Conservation (phyloP, 2,797 vertebrate species). For the Hemibagrus guttatus region DNA sequence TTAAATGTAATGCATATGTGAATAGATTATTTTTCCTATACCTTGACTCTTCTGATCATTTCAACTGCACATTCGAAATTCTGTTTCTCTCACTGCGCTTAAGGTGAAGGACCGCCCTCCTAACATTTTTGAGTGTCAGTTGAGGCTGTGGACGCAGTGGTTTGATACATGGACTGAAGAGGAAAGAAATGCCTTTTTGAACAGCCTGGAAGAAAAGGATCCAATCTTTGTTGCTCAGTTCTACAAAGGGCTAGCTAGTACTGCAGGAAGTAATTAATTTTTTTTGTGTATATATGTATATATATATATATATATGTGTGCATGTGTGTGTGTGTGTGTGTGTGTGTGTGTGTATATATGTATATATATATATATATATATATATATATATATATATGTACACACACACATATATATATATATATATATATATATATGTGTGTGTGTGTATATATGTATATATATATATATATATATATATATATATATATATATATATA, state of each 20-base stretch:
- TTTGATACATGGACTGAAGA: conserved; percentile 88
- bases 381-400: no score
- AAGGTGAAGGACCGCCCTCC: conserved; percentile 80
- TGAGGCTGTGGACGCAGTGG: conserved; percentile 91
- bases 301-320: no score
- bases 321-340: no score
- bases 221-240: conserved; percentile 82
- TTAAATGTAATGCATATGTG: background rate
- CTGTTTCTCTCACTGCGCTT: conserved; percentile 18
- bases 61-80: background rate
- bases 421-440: no score
- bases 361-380: no score
- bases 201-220: conserved; percentile 79
- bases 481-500: no score
- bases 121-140: conserved; percentile 89
- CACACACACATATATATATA: no score
- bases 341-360: no score
- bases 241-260: conserved; percentile 80
- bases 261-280: conserved; percentile 78
- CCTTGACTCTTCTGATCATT: background rate
- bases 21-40: background rate
- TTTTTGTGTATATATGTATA: background rate
- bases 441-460: no score
- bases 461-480: no score
- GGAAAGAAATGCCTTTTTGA: conserved; percentile 85